Conservation (phyloP, 37 sponge, comb jelly and placozoan genomes). For the Halichondria panicea region DNA sequence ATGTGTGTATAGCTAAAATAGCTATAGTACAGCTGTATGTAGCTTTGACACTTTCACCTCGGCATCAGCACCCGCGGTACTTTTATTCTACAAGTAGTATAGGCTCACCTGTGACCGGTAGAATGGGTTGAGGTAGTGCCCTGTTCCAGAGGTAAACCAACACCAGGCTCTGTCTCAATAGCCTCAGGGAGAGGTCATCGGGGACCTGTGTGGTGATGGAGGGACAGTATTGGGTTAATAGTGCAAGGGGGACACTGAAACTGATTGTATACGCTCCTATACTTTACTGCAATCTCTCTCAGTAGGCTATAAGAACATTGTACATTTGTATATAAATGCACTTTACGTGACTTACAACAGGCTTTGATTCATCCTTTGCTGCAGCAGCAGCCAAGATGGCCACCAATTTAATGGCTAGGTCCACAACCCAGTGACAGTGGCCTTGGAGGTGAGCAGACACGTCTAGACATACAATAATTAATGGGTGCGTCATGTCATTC, state of each 20-base stretch:
- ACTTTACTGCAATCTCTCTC: too few species aligned
- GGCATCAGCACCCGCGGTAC: too few species aligned
- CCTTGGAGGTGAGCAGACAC: slow-evolving; percentile 40
- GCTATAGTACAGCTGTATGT: too few species aligned
- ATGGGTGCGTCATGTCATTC: neutral
- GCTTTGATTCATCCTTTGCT: too few species aligned
- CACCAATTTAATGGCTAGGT: slow-evolving; percentile 38
- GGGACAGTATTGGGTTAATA: neutral
- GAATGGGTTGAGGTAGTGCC: slow-evolving; percentile 11
- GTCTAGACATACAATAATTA: too few species aligned
- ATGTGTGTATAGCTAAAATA: too few species aligned
- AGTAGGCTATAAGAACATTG: too few species aligned
- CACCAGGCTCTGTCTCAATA: slow-evolving; percentile 37
- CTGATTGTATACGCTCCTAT: too few species aligned
- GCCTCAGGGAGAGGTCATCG: slow-evolving; percentile 9
- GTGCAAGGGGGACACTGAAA: neutral
- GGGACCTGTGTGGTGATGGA: slow-evolving; percentile 4
- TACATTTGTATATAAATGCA: too few species aligned
- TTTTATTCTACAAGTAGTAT: too few species aligned
- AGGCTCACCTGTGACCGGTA: slow-evolving; percentile 32
- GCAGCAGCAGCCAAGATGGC: slow-evolving; percentile 28
- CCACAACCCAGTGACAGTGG: slow-evolving; percentile 63
- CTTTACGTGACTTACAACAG: too few species aligned
- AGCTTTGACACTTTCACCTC: too few species aligned
- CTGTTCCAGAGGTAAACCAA: slow-evolving; percentile 53